Base-by-base conservation (phyloP, 1,140 invertebrate species). In the Diachasmimorpha longicaudata region DNA sequence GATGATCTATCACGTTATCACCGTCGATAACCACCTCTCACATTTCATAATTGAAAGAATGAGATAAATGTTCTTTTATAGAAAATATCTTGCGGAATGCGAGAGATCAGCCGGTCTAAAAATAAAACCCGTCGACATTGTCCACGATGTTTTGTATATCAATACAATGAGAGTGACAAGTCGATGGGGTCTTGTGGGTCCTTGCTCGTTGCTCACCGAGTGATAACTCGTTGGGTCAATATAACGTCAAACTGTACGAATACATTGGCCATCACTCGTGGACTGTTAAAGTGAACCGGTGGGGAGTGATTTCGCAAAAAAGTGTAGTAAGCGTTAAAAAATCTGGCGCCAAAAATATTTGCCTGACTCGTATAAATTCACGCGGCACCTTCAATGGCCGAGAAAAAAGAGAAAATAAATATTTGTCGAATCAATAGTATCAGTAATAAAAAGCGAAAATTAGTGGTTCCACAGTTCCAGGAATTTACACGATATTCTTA, bases 281-380 rank as follows among this genome's bases (percentile, higher is more conserved):
- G n/a, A 42, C 4, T 21, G 21, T 71, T 46, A 37, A 42, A 48
- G 19, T 31, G 19, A 16, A 63, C 58, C 58, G 58, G 25, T 55
- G 39, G 14, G 16, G 9, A 21, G 21, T 42, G 55, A 13, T 63
- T 4, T 52, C 55, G 71, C 42, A 42, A 31, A 48, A 46, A 31
- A 37, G 13, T 44, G 16, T 25, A 16, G 16, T 81, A 80, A 80
- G 80, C 79, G 79, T 42, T 42, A 42, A 80, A 79, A 83, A 83
- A 82, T 77, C 80, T 81, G 82, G 83, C 83, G 83, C 82, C 84
- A 82, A 85, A 85, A 84, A 85, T 81, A 85, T 85, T 85, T 85
- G 79, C 81, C 69, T 31, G 16, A 6, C 19, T 21, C 14, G 55
- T 58, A 63, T 63, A 76, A 23, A 63, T 70, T 70, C 31, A 63